Base-by-base conservation (phyloP, 2,113 vertebrate species). In the Hemichromis elongatus region DNA sequence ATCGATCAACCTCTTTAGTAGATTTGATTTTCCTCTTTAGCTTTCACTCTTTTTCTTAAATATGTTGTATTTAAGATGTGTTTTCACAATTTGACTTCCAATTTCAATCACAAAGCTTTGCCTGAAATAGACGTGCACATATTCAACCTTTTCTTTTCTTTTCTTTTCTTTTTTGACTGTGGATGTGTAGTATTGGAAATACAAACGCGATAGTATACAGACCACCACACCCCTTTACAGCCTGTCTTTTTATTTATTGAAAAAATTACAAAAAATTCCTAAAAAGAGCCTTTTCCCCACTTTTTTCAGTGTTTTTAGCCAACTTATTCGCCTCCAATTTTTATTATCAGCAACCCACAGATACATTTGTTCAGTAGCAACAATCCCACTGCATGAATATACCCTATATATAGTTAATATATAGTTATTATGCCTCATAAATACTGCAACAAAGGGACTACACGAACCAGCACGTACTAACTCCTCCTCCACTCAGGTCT, bases 401-500 rank as follows among this genome's bases (percentile, higher is more conserved):
- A 63, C 19, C 33, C 14, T 28, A 73, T 45, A 70, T 70, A 45
- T 37, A 37, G n/a, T 63, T 21, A 37, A 63, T 35, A 35, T 63
- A 63, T 42, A 68, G n/a, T 70, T 70, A 68, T 28, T 47, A 28
- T 47, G 9, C 21, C 26, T 28, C 26, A 47, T 47, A 73, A 1
- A 33, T 66, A 55, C 42, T 21, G 14, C 2, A 40, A 5, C 12
- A 9, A 9, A 19, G 42, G 53, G 66, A 82, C 54, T 5, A 12
- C 47, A 30, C 6, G 21, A 2, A 66, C 81, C 28, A 50, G 24
- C 75, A 85, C 5, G 68, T 87, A 81, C 82, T 16, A 88, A 81
- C 82, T 16, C 90, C 92, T 85, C 93, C 93, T 28, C 11, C 24
- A 9, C 7, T 9, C 3, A 24, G n/a, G 3, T 54, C 21, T 30